A percentile compares a stretch with the other conserved stretches of the same genome.
Conservation (phyloP, 2,113 vertebrate species). For the Apus apus region DNA sequence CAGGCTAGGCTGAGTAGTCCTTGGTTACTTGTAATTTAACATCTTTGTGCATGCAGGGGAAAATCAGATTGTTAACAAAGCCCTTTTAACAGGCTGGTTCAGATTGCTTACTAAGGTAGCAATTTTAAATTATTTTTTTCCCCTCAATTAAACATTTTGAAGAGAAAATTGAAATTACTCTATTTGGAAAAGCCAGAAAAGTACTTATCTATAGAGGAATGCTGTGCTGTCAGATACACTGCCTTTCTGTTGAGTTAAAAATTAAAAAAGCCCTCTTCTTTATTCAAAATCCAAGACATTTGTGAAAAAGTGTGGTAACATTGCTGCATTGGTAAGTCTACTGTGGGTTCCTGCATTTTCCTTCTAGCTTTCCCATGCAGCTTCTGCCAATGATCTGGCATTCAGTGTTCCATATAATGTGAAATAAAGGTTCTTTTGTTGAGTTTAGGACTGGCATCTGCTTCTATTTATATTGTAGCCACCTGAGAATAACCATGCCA, state of each 20-base stretch:
- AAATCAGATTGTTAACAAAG: not conserved
- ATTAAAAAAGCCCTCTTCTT: not conserved
- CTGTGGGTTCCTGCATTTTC: not conserved
- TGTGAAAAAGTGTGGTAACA: not conserved
- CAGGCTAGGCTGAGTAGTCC: not conserved
- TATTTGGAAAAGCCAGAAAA: slow-evolving; percentile 3
- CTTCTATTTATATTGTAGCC: not conserved
- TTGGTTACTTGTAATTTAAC: slow-evolving; percentile 2
- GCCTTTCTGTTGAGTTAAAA: not conserved
- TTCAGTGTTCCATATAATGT: not conserved
- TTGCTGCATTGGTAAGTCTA: not conserved
- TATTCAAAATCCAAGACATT: not conserved
- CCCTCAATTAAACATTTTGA: not conserved
- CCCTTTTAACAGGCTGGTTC: not conserved
- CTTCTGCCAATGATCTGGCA: not conserved
- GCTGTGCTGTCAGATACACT: not conserved
- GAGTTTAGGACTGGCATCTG: not conserved
- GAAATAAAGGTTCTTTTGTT: not conserved
- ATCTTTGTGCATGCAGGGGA: not conserved
- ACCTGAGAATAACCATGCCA: not conserved
- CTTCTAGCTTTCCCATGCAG: not conserved
- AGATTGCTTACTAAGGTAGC: not conserved
- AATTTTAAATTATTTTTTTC: not conserved
- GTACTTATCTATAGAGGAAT: not conserved
- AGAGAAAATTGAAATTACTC: not conserved